Evolutionary conservation across 2,888 invertebrate species (phyloP), one percentile per base, ranked within the genome.

Genomic region (Oxytorus armatus): DNA sequence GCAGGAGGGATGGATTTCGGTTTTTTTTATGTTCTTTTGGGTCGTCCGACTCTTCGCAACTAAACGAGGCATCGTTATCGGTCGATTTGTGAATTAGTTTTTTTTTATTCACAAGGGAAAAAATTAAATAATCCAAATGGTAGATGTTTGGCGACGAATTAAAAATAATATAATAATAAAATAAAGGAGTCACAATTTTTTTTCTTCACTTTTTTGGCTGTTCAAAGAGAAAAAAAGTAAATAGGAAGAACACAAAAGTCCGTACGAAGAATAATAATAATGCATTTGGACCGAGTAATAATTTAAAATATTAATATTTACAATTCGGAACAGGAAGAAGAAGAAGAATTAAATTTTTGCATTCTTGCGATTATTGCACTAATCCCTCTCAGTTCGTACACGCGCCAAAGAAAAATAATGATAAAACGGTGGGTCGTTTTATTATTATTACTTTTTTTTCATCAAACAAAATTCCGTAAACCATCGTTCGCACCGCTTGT

Each of bases 381-480:
- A 76, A 79, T 79, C 79, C 76, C 79, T 72, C 66, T 42, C 51
- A 70, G 57, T 79, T 76, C 66, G 79, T 79, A 76, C 70, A 72
- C 70, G 65, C 65, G 57, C 57, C 53, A 59, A 63, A 76, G 25
- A 25, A 33, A 53, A 36, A 23, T 14, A 44, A 59, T 29, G 65
- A 59, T 59, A 42, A 47, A 42, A 70, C 57, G 44, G 59, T 39
- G 10, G 16, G 18, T 70, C 21, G 21, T 29, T 66, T 39, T 70
- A 70, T 57, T n/a, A n/a, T 51, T 16, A 42, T 66, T 47, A 36
- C 44, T 44, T 61, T 21, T 65, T 47, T 57, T 68, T 59, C 49
- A 29, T 42, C 39, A 51, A 44, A 53, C 70, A 61, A 55, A 68
- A 29, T 25, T 65, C 63, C 25, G n/a, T 39, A 11, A 44, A 39